Evolutionary conservation across 2,797 vertebrate species (phyloP), one percentile per base, ranked within the genome.

Genomic region (Eupleurogrammus muticus): DNA sequence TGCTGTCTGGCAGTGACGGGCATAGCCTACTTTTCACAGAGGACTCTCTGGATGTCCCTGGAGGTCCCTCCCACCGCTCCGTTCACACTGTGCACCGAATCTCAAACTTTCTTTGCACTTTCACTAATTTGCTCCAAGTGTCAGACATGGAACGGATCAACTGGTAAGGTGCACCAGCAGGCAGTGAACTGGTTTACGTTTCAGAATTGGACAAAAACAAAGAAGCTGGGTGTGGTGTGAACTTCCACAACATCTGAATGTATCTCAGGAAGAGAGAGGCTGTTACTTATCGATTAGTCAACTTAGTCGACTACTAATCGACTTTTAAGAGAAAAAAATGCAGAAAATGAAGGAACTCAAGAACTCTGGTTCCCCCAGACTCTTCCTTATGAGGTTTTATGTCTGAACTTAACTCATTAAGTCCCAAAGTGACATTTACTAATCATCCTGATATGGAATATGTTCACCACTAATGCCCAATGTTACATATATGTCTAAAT

Each of bases 1-100:
- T 48, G n/a, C 44, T 66, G 53, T 72, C 66, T 66, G 61, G 52
- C 70, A 63, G 61, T 34, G 52, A 62, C 32, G 70, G 42, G 0
- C 19, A 46, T 53, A 57, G 60, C 61, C 44, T 52, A 58, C 44
- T 67, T 70, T 65, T 67, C 32, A 73, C 56, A 21, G 51, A 80
- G 55, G 59, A 70, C 40, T 60, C 34, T 58, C 42, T 40, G 24
- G 32, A 47, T 70, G 42, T 80, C 63, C 60, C 56, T 28, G 7
- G 66, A 74, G 70, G 67, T 28, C 21, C 49, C 79, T 34, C 38
- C 46, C 40, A 19, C 12, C 32, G 70, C 46, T 70, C 48, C 23
- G 17, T 52, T 80, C 53, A 51, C 9, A 46, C 56, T 54, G 60
- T 55, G 63, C 21, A 59, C 34, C 46, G 52, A 62, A 72, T 28